A percentile compares a stretch with the other conserved stretches of the same genome.
These are phyloP conservation scores for Zaprionus lineosus DNA, from an alignment of 2,888 invertebrate genomes.

Conservation along the genomic window DNA sequence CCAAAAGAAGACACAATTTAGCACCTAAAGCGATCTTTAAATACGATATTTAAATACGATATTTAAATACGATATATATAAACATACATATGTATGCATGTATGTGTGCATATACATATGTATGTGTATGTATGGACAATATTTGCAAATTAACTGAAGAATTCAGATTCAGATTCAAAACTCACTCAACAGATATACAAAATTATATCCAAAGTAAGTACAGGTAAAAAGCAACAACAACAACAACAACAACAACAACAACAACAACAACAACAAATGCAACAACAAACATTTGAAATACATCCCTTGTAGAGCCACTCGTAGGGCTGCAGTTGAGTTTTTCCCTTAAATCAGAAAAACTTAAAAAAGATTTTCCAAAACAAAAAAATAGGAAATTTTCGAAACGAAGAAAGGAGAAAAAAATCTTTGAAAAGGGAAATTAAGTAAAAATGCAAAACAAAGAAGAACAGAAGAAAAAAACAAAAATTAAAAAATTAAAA, in stretches of 20 bases:
- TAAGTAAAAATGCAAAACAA: background rate
- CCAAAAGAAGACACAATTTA: constrained; percentile 12
- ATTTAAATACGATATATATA: constrained; percentile 24
- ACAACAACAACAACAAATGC: background rate
- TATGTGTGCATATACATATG: constrained; percentile 27
- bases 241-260: background rate
- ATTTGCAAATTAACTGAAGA: constrained; percentile 34
- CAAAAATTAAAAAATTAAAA: background rate
- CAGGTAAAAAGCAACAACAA: too few species aligned
- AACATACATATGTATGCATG: constrained; percentile 15
- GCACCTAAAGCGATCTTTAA: too few species aligned
- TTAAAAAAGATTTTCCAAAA: too few species aligned
- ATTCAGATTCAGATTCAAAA: constrained; percentile 4
- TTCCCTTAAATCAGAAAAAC: too few species aligned
- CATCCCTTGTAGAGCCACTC: too few species aligned
- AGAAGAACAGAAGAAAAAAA: background rate
- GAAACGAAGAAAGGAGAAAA: too few species aligned
- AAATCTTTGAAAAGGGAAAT: too few species aligned
- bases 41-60: constrained; percentile 33
- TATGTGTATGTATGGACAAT: constrained; percentile 64
- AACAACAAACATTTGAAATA: constrained; percentile 20
- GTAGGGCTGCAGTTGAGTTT: too few species aligned
- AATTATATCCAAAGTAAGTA: too few species aligned
- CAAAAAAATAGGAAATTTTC: too few species aligned
- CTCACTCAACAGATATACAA: constrained; percentile 21